Base-by-base conservation (phyloP, 2,113 vertebrate species). In the Leptobrachium leishanense region DNA sequence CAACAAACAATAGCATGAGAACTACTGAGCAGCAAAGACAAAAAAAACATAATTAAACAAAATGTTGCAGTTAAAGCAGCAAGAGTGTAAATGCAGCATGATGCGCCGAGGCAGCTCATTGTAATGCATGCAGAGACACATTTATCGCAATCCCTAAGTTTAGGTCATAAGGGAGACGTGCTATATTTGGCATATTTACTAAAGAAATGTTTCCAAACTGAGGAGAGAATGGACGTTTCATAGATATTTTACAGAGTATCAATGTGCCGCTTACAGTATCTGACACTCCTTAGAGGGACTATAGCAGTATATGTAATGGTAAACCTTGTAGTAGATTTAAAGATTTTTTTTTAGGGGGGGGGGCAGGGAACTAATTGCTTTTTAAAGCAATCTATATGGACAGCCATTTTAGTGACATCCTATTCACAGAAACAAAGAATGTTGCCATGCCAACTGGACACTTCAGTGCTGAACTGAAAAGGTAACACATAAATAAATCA, bases 351-450 rank as follows among this genome's bases (percentile, higher is more conserved):
- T 59, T 11, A 12, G 20, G 20, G 20, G 20, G 20, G 20, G 55
- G 55, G 55, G 5, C 6, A n/a, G 2, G 20, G 4, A 64, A 64
- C 2, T 64, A 2, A 10, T 64, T 64, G 15, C n/a, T 64, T 39
- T 64, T 39, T 64, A 39, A 64, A 64, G 9, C 20, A 64, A 39
- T 64, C 62, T 64, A 64, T 64, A 5, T 5, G 31, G 62, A 13
- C 62, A 64, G 20, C 62, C 62, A 64, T 64, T 64, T 64, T 64
- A 64, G 62, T 31, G n/a, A 64, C 62, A 5, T 6, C 55, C 55
- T 2, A 64, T 64, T 64, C 62, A 64, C n/a, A 31, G 20, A 64
- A 64, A 62, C 59, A 62, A 62, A 31, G 20, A 59, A 64, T 1
- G 62, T 64, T 64, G 62, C 62, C 39, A 64, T 64, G 62, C 62